These are phyloP conservation scores for Holcopasites calliopsidis DNA, from an alignment of 1,140 invertebrate genomes.

Conservation along the genomic window DNA sequence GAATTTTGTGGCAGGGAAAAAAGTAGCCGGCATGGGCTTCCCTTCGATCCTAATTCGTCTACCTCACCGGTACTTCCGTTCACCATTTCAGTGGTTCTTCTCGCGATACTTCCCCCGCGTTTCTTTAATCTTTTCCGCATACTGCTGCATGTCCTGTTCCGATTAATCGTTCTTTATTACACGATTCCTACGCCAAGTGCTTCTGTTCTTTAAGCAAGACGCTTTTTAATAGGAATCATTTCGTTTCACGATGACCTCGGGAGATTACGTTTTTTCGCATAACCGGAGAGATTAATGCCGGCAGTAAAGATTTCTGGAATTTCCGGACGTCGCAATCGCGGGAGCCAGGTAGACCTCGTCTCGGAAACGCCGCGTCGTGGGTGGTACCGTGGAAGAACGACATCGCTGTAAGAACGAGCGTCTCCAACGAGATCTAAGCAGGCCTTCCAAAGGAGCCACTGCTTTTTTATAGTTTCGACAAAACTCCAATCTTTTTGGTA, in stretches of 20 bases:
- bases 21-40: slow-evolving; percentile 50
- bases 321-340: slow-evolving; percentile 45
- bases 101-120: neutral
- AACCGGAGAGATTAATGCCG: slow-evolving; percentile 10
- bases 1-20: slow-evolving; percentile 62
- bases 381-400: neutral
- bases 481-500: no score
- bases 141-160: neutral
- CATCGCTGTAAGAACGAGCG: neutral
- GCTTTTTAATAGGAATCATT: neutral
- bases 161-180: neutral
- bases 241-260: neutral
- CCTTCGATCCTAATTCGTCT: slow-evolving; percentile 65
- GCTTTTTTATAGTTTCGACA: no score
- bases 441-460: neutral
- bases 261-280: slow-evolving; percentile 1
- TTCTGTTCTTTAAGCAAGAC: no score
- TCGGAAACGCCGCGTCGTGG: slow-evolving; percentile 13
- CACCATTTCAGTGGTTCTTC: slow-evolving; percentile 38
- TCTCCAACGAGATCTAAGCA: neutral
- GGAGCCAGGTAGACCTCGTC: neutral
- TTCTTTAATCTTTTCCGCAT: neutral
- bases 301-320: slow-evolving; percentile 53
- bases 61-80: slow-evolving; percentile 63
- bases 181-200: no score